These are phyloP conservation scores for Sesia bembeciformis DNA, from an alignment of 2,888 invertebrate genomes.

Conservation along the genomic window DNA sequence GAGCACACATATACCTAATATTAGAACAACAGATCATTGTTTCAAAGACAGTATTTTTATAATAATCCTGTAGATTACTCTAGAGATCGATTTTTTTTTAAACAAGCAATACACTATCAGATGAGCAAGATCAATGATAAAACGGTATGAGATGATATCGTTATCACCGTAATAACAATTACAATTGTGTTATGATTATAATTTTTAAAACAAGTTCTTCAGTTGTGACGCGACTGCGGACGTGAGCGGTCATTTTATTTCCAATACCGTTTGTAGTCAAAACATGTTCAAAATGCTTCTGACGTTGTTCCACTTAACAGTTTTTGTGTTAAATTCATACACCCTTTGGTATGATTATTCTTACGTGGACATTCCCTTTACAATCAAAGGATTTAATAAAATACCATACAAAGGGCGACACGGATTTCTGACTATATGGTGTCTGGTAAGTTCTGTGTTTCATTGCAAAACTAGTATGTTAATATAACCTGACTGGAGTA, in stretches of 20 bases:
- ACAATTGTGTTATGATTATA: too few species aligned
- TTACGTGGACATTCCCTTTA: slow-evolving; percentile 39
- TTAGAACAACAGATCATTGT: too few species aligned
- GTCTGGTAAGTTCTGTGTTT: slow-evolving; percentile 31
- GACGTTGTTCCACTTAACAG: slow-evolving; percentile 33
- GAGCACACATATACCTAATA: too few species aligned
- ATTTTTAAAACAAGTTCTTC: background rate
- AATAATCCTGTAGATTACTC: too few species aligned
- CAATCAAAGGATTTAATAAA: slow-evolving; percentile 22
- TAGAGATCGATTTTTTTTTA: too few species aligned
- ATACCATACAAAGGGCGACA: slow-evolving; percentile 40
- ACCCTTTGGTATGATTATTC: slow-evolving; percentile 46
- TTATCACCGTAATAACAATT: too few species aligned
- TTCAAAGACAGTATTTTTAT: too few species aligned
- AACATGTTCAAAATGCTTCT: slow-evolving; percentile 2
- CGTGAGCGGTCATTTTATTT: background rate
- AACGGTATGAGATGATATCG: too few species aligned
- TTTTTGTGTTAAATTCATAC: slow-evolving; percentile 28
- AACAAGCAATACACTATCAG: too few species aligned
- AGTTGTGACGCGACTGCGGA: background rate
- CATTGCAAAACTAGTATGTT: background rate
- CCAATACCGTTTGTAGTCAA: background rate
- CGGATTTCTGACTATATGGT: slow-evolving; percentile 49
- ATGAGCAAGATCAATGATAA: too few species aligned
- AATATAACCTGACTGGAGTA: too few species aligned